phyloP scores from a whole-genome alignment of 2,888 invertebrate genomes.

The Leptinotarsa tumamoca region DNA sequence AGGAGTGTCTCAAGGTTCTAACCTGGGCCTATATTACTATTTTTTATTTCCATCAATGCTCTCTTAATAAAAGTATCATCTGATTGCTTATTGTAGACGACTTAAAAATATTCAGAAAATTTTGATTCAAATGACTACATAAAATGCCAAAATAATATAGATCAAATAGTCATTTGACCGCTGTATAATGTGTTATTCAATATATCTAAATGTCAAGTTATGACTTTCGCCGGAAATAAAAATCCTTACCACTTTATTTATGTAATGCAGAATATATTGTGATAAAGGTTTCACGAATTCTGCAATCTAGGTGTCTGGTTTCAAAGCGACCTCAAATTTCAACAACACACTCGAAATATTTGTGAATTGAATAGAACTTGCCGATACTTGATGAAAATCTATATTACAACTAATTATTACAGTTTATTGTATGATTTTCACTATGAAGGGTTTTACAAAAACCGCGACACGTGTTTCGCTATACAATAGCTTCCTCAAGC shows the following conservation, averaged over 20 bases:
- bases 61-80: background rate
- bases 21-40: background rate
- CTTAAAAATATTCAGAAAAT: background rate
- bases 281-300: background rate
- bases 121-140: background rate
- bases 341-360: background rate
- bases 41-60: background rate
- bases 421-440: too few relatives aligned
- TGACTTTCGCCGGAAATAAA: background rate
- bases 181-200: background rate
- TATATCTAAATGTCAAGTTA: background rate
- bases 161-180: background rate
- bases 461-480: too few relatives aligned
- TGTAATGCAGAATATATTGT: background rate
- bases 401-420: too few relatives aligned
- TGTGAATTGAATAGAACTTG: too few relatives aligned
- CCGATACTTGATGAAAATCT: too few relatives aligned
- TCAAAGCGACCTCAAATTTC: background rate
- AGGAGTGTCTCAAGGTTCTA: too few relatives aligned
- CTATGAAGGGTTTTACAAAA: too few relatives aligned
- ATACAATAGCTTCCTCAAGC: too few relatives aligned
- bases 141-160: background rate
- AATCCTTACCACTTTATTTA: background rate
- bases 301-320: background rate
- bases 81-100: background rate